Evolutionary conservation across 2,797 vertebrate species (phyloP).

Genomic region (Alauda arvensis): DNA sequence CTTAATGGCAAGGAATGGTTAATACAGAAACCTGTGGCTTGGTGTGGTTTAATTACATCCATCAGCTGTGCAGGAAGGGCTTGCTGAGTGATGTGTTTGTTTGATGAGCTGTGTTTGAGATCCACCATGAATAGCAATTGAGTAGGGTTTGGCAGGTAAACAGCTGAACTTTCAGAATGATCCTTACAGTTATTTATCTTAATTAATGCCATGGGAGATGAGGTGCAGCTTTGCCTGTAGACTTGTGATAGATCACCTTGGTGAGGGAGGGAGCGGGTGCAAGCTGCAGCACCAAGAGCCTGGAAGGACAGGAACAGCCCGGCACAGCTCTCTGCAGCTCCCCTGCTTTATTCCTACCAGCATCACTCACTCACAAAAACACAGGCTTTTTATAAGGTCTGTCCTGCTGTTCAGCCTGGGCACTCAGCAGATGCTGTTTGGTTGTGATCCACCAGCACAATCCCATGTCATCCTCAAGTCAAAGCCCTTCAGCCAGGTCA

Average conservation of each 20-base stretch:
- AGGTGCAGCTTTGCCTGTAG: neutral
- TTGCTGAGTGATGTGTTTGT: neutral
- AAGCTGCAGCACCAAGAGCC: neutral
- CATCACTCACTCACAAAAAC: neutral
- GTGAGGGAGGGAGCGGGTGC: neutral
- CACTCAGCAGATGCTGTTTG: rapidly evolving
- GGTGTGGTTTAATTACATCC: conserved; percentile 5
- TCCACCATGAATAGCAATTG: neutral
- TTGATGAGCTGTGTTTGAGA: neutral
- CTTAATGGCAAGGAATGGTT: neutral
- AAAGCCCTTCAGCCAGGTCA: neutral
- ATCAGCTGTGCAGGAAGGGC: neutral
- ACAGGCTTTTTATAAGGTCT: neutral
- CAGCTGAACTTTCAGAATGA: neutral
- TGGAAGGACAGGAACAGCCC: neutral
- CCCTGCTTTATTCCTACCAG: neutral
- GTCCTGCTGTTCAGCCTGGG: neutral
- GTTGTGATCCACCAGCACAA: neutral
- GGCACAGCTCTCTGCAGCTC: neutral
- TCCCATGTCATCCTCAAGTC: neutral
- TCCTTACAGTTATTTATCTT: neutral
- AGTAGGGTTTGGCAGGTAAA: neutral
- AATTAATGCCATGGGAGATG: neutral
- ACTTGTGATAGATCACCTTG: neutral
- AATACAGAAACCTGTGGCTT: neutral